Conservation (phyloP, 2,797 vertebrate genomes). For the Leptoclinus maculatus region DNA sequence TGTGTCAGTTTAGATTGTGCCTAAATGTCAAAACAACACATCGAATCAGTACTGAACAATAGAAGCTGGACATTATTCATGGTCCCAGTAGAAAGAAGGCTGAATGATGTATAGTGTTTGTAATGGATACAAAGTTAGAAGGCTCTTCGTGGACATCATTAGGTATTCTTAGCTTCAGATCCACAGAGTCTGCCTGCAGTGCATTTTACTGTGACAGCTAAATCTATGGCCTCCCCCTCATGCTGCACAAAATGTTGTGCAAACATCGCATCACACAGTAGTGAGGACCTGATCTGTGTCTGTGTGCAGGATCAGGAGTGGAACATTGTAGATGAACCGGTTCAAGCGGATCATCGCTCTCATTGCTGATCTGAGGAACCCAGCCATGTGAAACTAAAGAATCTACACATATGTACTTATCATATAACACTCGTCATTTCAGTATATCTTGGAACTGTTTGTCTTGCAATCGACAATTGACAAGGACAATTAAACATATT, state of each 20-base stretch:
- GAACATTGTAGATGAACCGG: conserved; percentile 88
- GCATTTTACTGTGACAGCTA: not conserved
- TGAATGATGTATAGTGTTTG: not conserved
- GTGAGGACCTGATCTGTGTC: conserved; percentile 6
- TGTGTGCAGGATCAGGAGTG: conserved; percentile 86
- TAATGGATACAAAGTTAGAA: not conserved
- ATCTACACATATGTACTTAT: not conserved
- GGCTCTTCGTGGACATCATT: conserved; percentile 10
- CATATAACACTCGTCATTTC: not conserved
- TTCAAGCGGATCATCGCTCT: conserved; percentile 87
- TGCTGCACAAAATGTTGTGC: not conserved
- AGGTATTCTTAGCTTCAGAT: not conserved
- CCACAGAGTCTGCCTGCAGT: not conserved
- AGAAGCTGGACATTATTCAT: not conserved
- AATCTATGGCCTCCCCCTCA: not conserved
- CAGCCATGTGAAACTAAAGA: conserved; percentile 59
- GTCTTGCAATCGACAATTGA: too few species aligned
- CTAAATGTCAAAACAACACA: not conserved
- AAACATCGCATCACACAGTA: not conserved
- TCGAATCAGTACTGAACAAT: not conserved
- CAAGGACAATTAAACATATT: not conserved
- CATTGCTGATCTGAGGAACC: conserved; percentile 70
- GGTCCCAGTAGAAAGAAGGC: not conserved
- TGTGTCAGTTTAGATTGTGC: not conserved
- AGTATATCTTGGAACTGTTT: not conserved